A percentile compares a stretch with the other conserved stretches of the same genome.
phyloP scores from a whole-genome alignment of 2,797 vertebrate genomes.

The Typhlichthys eigenmanni region DNA sequence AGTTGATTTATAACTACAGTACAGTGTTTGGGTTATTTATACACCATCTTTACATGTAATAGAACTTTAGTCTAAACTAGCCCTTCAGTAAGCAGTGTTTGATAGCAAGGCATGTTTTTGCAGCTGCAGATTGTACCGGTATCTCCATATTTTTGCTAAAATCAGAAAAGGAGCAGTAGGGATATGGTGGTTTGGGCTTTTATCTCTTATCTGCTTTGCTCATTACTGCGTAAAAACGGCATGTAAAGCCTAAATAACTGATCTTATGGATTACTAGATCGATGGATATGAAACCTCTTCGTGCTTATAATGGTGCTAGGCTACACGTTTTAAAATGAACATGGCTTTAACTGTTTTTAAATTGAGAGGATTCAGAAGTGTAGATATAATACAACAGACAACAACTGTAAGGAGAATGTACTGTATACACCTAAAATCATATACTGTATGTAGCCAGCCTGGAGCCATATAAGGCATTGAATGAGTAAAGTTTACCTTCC shows the following conservation, averaged over 20 bases:
- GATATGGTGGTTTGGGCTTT: neutral
- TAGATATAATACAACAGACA: too few species aligned
- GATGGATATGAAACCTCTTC: neutral
- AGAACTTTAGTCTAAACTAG: slow-evolving; percentile 9
- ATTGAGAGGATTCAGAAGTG: too few species aligned
- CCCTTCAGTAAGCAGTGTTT: neutral
- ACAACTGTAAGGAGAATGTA: neutral
- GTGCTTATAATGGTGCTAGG: neutral
- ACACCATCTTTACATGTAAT: slow-evolving; percentile 24
- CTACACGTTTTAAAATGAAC: too few species aligned
- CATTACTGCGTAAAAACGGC: slow-evolving; percentile 13
- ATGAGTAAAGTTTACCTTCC: neutral
- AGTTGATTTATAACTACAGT: slow-evolving; percentile 13
- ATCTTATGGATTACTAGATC: neutral
- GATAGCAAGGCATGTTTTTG: slow-evolving; percentile 29
- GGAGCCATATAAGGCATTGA: neutral
- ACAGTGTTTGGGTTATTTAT: slow-evolving; percentile 55
- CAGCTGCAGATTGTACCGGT: slow-evolving; percentile 36
- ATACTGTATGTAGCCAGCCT: neutral
- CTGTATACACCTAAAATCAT: neutral
- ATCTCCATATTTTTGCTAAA: too few species aligned
- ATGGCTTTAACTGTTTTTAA: too few species aligned
- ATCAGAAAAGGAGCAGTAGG: neutral
- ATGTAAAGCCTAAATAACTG: neutral
- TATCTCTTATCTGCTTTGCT: slow-evolving; percentile 33